Base-by-base conservation (phyloP, 2,888 invertebrate species). In the Holacanthella duospinosa region DNA sequence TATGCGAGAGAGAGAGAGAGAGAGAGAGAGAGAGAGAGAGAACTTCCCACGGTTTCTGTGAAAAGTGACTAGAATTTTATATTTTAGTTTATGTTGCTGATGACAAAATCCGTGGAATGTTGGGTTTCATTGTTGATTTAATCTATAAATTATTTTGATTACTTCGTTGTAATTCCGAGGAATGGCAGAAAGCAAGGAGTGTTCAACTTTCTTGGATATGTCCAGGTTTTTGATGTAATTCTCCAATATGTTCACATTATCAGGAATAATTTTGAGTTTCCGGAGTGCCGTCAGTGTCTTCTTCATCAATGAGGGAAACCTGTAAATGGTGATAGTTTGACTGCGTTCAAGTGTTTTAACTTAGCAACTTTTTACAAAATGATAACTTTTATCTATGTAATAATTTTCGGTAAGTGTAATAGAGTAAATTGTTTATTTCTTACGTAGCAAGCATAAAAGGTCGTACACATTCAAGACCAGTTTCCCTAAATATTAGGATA, bases 401-500 rank as follows among this genome's bases (percentile, higher is more conserved):
- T n/a, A 53, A n/a, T 12, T 25, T 53, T 6, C 9, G 54, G 25
- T 53, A 53, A n/a, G 9, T 24, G 54, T 53, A 53, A n/a, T n/a
- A n/a, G n/a, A n/a, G n/a, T n/a, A n/a, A n/a, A n/a, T n/a, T n/a
- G n/a, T n/a, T n/a, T n/a, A n/a, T n/a, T n/a, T n/a, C n/a, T n/a
- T n/a, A n/a, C n/a, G n/a, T n/a, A n/a, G n/a, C n/a, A n/a, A n/a
- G n/a, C n/a, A n/a, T n/a, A n/a, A n/a, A n/a, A n/a, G n/a, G n/a
- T 77, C 79, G 77, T 2, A 82, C 74, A 19, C 75, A 67, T 1
- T 72, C 65, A 68, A 85, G 84, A 21, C 83, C 82, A 74, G 84
- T 84, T 77, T 86, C 86, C 67, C 77, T 77, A 19, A 86, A 76
- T 55, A 84, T 81, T 73, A 80, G 79, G 65, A 82, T 82, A 71